Base-by-base conservation (phyloP, 1,140 invertebrate genomes). In the Eurytemora carolleeae region DNA sequence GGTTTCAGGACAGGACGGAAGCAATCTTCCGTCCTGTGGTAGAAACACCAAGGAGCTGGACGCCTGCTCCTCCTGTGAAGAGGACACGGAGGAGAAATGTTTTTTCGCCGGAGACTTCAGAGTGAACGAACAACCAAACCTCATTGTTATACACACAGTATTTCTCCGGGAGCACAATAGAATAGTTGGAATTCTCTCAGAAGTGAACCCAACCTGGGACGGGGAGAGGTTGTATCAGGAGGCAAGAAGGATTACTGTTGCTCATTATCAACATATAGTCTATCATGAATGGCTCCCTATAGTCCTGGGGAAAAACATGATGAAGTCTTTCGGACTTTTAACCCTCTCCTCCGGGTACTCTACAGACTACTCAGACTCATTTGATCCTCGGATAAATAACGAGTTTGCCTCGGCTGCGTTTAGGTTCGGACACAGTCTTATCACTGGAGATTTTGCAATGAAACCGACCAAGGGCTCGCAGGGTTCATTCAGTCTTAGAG, bases 201-300 rank as follows among this genome's bases (percentile, higher is more conserved):
- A 64, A 20, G 60, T 75, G 20, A 76, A 77, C 65, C 72, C 71
- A 1, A 67, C 71, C 62, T 77, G 76, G 76, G 70, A 72, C 64
- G 75, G 76, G n/a, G 73, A 77, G 63, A 65, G 44, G 18, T 24
- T 70, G 15, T 72, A 64, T 58, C 63, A 71, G 59, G 70, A 71
- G 60, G 61, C 70, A 3, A 63, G 70, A 7, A 57, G 66, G 12
- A 65, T 72, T 22, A 65, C 69, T 24, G 67, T 68, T 3, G 73
- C 71, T 12, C 56, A 71, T 58, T 67, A 76, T 53, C 76, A 78
- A 59, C 71, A 73, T 57, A 74, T 77, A 22, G 71, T 70, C 3
- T 77, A 73, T 68, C 83, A 85, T 65, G 87, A 92, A 72, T 90
- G 83, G 77, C 70, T 92, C 16, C 87, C 88, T 2, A 81, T 86